A percentile compares a stretch with the other conserved stretches of the same genome.
These are phyloP conservation scores for Cyclophora punctaria DNA, from an alignment of 2,888 invertebrate species.

Conservation along the genomic window DNA sequence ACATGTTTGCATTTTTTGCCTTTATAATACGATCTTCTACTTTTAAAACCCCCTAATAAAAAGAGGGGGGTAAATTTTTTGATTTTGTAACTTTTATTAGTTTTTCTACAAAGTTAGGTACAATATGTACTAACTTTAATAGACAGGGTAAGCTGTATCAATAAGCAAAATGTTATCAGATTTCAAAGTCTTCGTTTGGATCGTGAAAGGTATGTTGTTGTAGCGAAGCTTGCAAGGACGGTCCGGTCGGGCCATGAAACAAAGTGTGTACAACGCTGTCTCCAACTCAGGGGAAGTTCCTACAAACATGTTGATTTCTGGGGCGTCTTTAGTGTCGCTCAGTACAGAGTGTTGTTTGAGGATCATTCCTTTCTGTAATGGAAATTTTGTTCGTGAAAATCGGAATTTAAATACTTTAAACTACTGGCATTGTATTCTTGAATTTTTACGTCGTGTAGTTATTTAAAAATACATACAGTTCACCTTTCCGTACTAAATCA, in stretches of 20 bases:
- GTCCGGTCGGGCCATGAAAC: slow-evolving; percentile 87
- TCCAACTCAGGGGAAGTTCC: slow-evolving; percentile 95
- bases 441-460: too few species aligned
- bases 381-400: too few species aligned
- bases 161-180: slow-evolving; percentile 54
- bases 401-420: too few species aligned
- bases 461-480: too few species aligned
- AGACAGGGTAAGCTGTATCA: slow-evolving; percentile 57
- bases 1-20: too few species aligned
- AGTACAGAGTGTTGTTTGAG: slow-evolving; percentile 83
- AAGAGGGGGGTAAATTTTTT: too few species aligned
- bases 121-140: slow-evolving; percentile 19
- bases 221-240: slow-evolving; percentile 79
- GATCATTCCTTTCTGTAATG: slow-evolving; percentile 84
- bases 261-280: slow-evolving; percentile 90
- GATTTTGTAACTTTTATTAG: too few species aligned
- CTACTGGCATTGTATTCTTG: too few species aligned
- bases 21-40: too few species aligned
- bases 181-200: slow-evolving; percentile 57
- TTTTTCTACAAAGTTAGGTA: too few species aligned
- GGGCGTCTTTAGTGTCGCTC: slow-evolving; percentile 82
- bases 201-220: slow-evolving; percentile 59
- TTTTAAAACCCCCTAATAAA: too few species aligned
- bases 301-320: slow-evolving; percentile 86
- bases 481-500: too few species aligned